A percentile compares a stretch with the other conserved stretches of the same genome.
Conservation (phyloP, 1,140 invertebrate species). For the Pogonus chalceus region DNA sequence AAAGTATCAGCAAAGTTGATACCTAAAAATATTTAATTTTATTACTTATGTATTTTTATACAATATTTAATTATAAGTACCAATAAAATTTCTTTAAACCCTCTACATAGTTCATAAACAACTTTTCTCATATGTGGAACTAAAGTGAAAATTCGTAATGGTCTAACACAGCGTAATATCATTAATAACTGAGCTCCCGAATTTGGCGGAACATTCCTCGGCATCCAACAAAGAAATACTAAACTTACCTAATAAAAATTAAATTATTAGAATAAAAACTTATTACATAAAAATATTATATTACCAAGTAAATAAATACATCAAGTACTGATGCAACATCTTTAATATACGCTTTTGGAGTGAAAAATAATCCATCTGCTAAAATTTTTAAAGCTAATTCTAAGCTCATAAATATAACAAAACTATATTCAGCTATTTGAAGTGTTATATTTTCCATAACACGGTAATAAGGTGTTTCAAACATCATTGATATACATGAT, state of each 20-base stretch:
- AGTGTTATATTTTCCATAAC: slow-evolving; percentile 76
- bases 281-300: slow-evolving; percentile 20
- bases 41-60: background rate
- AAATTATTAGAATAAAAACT: background rate
- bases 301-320: slow-evolving; percentile 94
- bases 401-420: slow-evolving; percentile 96
- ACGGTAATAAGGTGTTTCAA: slow-evolving; percentile 85
- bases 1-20: slow-evolving; percentile 90
- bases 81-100: slow-evolving; percentile 98
- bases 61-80: slow-evolving; percentile 42
- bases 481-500: slow-evolving; percentile 98
- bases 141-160: slow-evolving; percentile 92
- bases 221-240: slow-evolving; percentile 95
- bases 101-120: slow-evolving; percentile 94
- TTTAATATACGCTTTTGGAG: slow-evolving; percentile 96
- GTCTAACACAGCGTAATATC: slow-evolving; percentile 92
- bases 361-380: slow-evolving; percentile 97
- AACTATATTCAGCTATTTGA: slow-evolving; percentile 94
- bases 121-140: slow-evolving; percentile 99
- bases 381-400: slow-evolving; percentile 92
- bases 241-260: slow-evolving; percentile 64
- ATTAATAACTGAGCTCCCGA: slow-evolving; percentile 90
- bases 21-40: slow-evolving; percentile 48
- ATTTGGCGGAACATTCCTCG: slow-evolving; percentile 78
- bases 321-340: slow-evolving; percentile 94